Base-by-base conservation (phyloP, 2,888 invertebrate genomes). In the Dryobotodes eremita region DNA sequence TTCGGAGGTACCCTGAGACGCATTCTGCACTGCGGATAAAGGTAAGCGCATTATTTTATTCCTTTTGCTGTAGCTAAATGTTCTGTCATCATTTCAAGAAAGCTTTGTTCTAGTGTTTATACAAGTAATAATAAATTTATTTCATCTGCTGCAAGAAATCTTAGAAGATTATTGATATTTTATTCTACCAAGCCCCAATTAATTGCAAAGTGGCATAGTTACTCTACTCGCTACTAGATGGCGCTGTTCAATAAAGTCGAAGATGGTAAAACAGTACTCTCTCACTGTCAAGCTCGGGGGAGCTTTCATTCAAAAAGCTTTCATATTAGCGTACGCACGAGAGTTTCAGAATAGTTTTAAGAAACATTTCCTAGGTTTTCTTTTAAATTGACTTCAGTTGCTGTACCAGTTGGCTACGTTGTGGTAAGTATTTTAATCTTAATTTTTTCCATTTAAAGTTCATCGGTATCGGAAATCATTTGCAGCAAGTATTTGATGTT, bases 151-250 rank as follows among this genome's bases (percentile, higher is more conserved):
- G 23, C 10, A 55, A 53, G 20, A 76, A 79, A 72, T 80, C 76
- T 53, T 36, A 31, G 13, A 61, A 65, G 77, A 73, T 55, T 59
- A 77, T 73, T 64, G 75, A 62, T 68, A 57, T 72, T 71, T 66
- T 57, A 61, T 79, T 87, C 64, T 64, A 76, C 65, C 66, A 80
- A 74, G 82, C 20, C 11, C 53, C 57, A 36, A 26, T 71, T 75
- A 85, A 84, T 79, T 74, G 71, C 48, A 68, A 77, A 48, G 46
- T 50, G 48, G 70, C 13, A 53, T 82, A 89, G 81, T 91, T 61
- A 72, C 48, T 77, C 94, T 92, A 94, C 92, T 91, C 90, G 75
- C 75, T 89, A 85, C 84, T 83, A 95, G 95, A 91, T 95, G 95
- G 93, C 94, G 93, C 82, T 89, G 66, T 66, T 69, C 73, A 0